Evolutionary conservation across 1,140 invertebrate species (phyloP).

Genomic region (Caligus rogercresseyi): DNA sequence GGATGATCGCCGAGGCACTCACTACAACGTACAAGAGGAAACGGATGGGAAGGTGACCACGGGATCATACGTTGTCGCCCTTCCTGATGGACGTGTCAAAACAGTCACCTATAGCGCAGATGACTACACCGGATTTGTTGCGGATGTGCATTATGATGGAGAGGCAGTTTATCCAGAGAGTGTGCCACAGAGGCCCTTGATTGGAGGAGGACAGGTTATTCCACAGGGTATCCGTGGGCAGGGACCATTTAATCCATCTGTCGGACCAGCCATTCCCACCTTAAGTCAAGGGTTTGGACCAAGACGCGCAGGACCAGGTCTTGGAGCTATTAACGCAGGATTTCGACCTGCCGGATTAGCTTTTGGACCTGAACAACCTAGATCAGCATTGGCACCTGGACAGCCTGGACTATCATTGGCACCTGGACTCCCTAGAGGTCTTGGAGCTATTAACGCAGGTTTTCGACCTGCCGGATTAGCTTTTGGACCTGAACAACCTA

Average conservation of each 20-base stretch:
- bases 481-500: too few species aligned
- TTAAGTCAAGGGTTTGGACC: too few species aligned
- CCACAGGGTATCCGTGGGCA: not conserved
- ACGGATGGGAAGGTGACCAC: constrained; percentile 55
- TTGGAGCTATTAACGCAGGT: too few species aligned
- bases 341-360: too few species aligned
- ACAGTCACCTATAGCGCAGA: constrained; percentile 63
- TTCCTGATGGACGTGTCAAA: constrained; percentile 67
- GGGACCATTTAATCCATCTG: not conserved
- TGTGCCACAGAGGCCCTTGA: not conserved
- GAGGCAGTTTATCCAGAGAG: constrained; percentile 18
- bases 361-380: too few species aligned
- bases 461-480: too few species aligned
- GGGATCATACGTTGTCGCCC: constrained; percentile 61
- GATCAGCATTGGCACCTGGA: too few species aligned
- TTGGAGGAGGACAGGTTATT: not conserved
- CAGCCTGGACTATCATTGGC: too few species aligned
- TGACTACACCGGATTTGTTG: constrained; percentile 26
- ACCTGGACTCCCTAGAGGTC: too few species aligned
- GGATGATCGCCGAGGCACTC: constrained; percentile 49
- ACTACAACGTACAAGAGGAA: constrained; percentile 60
- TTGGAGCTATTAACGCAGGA: too few species aligned
- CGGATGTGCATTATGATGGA: constrained; percentile 23
- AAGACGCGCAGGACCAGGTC: too few species aligned
- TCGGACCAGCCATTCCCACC: too few species aligned